Conservation (phyloP, 1,140 invertebrate genomes). For the Panonychus citri region DNA sequence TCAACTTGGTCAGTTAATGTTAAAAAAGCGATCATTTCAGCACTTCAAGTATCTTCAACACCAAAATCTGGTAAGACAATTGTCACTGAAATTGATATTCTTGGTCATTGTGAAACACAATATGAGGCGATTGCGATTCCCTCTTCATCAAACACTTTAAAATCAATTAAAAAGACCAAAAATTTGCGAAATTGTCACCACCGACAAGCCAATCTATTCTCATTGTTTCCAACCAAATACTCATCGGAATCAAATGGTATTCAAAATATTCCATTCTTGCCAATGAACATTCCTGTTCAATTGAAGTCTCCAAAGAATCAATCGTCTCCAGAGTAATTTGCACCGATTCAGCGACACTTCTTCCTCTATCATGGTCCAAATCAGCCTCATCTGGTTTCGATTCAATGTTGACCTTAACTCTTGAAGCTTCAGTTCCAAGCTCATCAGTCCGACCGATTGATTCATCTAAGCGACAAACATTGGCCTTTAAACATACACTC, state of each 20-base stretch:
- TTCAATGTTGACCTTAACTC: neutral
- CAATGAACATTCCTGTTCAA: neutral
- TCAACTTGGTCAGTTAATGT: slow-evolving; percentile 5
- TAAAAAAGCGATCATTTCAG: slow-evolving; percentile 9
- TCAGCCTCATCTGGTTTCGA: neutral
- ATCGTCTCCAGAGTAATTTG: neutral
- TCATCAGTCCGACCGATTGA: neutral
- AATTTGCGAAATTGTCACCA: slow-evolving; percentile 1
- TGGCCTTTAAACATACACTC: neutral
- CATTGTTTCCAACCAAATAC: slow-evolving; percentile 4
- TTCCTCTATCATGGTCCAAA: neutral
- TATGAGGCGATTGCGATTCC: neutral
- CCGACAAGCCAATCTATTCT: neutral
- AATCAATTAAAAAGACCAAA: slow-evolving; percentile 1
- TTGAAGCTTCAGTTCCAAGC: neutral
- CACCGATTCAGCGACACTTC: neutral
- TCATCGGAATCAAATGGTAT: neutral
- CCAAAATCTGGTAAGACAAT: neutral
- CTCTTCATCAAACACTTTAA: too few species aligned
- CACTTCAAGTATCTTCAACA: slow-evolving; percentile 1
- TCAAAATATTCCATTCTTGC: neutral
- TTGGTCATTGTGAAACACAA: slow-evolving; percentile 6
- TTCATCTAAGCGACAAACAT: too few species aligned
- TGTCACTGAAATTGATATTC: slow-evolving; percentile 5
- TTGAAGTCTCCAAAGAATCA: neutral